Conservation (phyloP, 2,113 vertebrate species). For the Tretioscincus oriximinensis region DNA sequence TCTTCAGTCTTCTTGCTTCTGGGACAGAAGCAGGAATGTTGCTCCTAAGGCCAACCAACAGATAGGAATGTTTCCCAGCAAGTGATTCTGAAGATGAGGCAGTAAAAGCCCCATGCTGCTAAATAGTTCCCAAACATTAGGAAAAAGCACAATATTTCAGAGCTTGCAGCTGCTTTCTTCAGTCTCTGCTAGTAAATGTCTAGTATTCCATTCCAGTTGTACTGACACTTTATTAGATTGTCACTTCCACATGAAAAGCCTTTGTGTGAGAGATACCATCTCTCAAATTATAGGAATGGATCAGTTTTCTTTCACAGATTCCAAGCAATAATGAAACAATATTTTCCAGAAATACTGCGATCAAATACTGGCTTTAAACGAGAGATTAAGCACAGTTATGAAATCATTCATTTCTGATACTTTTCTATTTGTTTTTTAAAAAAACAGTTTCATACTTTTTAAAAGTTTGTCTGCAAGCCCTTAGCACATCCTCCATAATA, state of each 20-base stretch:
- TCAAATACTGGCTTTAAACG: conserved; percentile 49
- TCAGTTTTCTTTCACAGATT: conserved; percentile 65
- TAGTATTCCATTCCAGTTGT: conserved; percentile 9
- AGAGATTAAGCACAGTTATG: conserved; percentile 45
- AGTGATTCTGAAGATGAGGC: too few species aligned
- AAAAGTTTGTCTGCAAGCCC: conserved; percentile 46
- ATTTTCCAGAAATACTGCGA: conserved; percentile 50
- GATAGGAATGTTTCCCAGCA: too few species aligned
- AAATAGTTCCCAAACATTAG: not conserved
- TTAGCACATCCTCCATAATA: not conserved
- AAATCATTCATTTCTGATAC: conserved; percentile 39
- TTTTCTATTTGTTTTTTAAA: conserved; percentile 25
- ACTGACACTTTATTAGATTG: conserved; percentile 30
- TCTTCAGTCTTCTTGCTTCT: too few species aligned
- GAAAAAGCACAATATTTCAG: not conserved
- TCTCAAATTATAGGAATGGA: conserved; percentile 20
- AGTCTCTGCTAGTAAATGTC: not conserved
- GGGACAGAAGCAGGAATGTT: too few species aligned
- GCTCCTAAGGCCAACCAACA: too few species aligned
- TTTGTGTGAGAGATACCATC: conserved; percentile 37
- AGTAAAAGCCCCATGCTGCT: conserved; percentile 9
- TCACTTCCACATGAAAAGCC: conserved; percentile 43
- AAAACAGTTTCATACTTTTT: conserved; percentile 42
- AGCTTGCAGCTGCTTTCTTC: conserved; percentile 1
- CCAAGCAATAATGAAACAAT: conserved; percentile 59